phyloP scores from a whole-genome alignment of 2,888 invertebrate genomes.

The Gortyna flavago region DNA sequence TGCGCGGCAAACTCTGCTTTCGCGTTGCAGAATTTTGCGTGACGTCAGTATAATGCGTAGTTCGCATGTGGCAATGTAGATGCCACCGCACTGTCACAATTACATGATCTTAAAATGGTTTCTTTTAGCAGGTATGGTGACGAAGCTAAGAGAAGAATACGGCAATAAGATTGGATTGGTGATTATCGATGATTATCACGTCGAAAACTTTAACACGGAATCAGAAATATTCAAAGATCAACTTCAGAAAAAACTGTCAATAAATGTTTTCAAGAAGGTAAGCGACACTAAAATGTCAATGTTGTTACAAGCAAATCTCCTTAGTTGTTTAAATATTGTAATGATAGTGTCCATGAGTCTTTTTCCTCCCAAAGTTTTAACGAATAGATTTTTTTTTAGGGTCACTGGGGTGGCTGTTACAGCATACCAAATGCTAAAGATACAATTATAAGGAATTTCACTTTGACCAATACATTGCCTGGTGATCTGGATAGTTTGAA shows the following conservation, averaged over 20 bases:
- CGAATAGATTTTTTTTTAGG: slow-evolving; percentile 69
- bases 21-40: neutral
- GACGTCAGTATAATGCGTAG: neutral
- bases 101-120: neutral
- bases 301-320: too few species aligned
- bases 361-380: neutral
- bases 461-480: slow-evolving; percentile 89
- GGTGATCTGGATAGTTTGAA: slow-evolving; percentile 93
- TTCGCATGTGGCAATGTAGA: neutral
- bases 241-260: slow-evolving; percentile 90
- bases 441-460: slow-evolving; percentile 87
- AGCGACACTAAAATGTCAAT: neutral
- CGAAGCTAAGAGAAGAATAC: slow-evolving; percentile 91
- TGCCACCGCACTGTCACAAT: neutral
- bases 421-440: slow-evolving; percentile 61
- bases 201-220: slow-evolving; percentile 87
- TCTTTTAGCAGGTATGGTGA: slow-evolving; percentile 90
- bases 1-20: too few species aligned
- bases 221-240: slow-evolving; percentile 87
- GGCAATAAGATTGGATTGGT: slow-evolving; percentile 85
- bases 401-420: slow-evolving; percentile 79
- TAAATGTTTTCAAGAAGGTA: slow-evolving; percentile 90
- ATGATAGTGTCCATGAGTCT: neutral
- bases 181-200: slow-evolving; percentile 83
- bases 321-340: too few species aligned